A percentile compares a stretch with the other conserved stretches of the same genome.
These are phyloP conservation scores for Ictalurus punctatus DNA, from an alignment of 2,113 vertebrate genomes.

Conservation along the genomic window DNA sequence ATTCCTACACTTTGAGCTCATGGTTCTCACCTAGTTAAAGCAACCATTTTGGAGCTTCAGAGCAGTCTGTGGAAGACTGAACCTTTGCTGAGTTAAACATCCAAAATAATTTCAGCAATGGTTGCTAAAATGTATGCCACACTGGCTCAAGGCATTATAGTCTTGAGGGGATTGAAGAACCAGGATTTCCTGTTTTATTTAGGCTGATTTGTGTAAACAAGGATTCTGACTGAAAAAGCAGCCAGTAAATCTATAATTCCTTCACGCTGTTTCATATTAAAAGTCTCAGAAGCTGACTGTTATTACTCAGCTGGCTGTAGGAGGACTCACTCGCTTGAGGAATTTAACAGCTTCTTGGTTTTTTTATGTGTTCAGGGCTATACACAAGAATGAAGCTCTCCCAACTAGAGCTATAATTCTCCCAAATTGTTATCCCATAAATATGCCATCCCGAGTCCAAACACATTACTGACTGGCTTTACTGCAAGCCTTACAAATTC, in stretches of 20 bases:
- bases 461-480: slow-evolving; percentile 34
- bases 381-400: neutral
- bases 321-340: neutral
- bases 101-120: slow-evolving; percentile 13
- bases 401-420: slow-evolving; percentile 31
- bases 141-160: neutral
- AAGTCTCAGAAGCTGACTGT: neutral
- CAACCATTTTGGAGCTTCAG: neutral
- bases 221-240: neutral
- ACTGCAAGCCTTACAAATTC: slow-evolving; percentile 38
- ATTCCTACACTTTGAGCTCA: slow-evolving; percentile 39
- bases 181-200: slow-evolving; percentile 15
- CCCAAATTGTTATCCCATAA: slow-evolving; percentile 29
- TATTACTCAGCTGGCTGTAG: neutral
- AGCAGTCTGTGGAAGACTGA: neutral
- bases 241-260: neutral
- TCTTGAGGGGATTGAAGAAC: neutral
- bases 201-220: neutral
- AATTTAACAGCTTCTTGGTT: neutral
- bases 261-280: slow-evolving; percentile 1
- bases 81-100: neutral
- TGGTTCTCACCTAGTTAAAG: neutral
- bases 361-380: slow-evolving; percentile 3
- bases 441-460: slow-evolving; percentile 34
- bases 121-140: neutral